Conservation (phyloP, 2,797 vertebrate genomes). For the Ispidina picta region DNA sequence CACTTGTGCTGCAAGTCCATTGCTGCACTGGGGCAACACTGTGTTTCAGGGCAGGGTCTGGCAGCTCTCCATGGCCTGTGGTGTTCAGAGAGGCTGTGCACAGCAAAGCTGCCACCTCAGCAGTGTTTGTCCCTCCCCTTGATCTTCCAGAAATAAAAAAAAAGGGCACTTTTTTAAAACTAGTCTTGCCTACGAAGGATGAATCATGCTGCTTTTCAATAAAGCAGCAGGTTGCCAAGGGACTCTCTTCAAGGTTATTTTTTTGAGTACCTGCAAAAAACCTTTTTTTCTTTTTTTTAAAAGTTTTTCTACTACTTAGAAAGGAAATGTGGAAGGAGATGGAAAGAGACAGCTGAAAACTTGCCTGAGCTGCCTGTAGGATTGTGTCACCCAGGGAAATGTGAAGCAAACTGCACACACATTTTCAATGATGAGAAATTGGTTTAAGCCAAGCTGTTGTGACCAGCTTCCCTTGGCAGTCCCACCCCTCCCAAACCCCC, state of each 20-base stretch:
- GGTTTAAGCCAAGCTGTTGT: not conserved
- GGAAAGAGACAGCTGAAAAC: not conserved
- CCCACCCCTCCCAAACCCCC: not conserved
- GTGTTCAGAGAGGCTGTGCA: not conserved
- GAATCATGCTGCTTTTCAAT: slow-evolving; percentile 3
- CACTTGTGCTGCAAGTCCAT: not conserved
- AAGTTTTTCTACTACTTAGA: not conserved
- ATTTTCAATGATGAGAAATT: not conserved
- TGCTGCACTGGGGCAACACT: not conserved
- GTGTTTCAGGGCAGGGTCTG: not conserved
- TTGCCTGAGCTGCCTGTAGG: not conserved
- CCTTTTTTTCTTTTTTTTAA: not conserved
- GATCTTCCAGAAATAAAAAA: not conserved
- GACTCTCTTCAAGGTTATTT: not conserved
- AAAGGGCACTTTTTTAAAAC: not conserved
- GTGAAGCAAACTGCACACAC: not conserved
- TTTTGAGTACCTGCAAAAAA: not conserved
- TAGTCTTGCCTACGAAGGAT: not conserved
- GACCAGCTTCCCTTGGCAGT: not conserved
- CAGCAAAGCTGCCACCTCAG: not conserved
- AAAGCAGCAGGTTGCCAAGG: not conserved
- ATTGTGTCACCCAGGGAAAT: not conserved
- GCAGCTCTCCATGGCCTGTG: not conserved
- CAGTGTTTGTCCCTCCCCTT: not conserved
- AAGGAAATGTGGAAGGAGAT: not conserved